A percentile compares a stretch with the other conserved stretches of the same genome.
Conservation (phyloP, 2,113 vertebrate species). For the Pituophis catenifer region DNA sequence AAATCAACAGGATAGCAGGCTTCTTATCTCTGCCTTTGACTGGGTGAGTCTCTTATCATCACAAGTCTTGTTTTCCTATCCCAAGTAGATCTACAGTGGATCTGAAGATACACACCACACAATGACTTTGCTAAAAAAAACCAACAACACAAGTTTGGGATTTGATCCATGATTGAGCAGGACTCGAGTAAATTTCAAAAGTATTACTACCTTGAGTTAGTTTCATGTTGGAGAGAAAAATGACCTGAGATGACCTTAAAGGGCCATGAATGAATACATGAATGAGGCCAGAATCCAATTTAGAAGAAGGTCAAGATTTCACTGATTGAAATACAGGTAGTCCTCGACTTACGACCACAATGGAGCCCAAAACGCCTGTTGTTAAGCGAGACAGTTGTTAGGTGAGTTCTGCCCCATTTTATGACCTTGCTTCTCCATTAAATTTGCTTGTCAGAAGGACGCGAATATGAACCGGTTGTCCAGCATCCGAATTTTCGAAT, state of each 20-base stretch:
- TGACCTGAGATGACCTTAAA: background rate
- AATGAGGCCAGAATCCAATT: background rate
- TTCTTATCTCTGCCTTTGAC: background rate
- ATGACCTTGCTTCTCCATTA: background rate
- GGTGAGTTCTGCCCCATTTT: too few relatives aligned
- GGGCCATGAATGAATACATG: background rate
- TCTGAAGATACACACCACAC: background rate
- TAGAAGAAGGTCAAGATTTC: background rate
- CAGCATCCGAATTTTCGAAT: background rate
- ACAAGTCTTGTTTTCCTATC: background rate
- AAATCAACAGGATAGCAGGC: background rate
- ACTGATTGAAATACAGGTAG: background rate
- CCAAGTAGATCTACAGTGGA: background rate
- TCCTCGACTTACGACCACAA: background rate
- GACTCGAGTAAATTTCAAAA: background rate
- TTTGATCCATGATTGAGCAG: background rate
- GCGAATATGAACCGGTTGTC: background rate
- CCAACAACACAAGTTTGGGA: background rate
- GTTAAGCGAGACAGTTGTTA: background rate
- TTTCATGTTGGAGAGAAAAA: background rate
- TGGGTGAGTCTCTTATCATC: background rate
- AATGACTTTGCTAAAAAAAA: background rate
- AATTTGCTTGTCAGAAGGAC: background rate
- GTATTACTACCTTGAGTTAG: background rate
- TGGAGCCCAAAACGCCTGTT: background rate